Conservation (phyloP, 2,888 invertebrate genomes). For the Temnothorax rugatulus region DNA sequence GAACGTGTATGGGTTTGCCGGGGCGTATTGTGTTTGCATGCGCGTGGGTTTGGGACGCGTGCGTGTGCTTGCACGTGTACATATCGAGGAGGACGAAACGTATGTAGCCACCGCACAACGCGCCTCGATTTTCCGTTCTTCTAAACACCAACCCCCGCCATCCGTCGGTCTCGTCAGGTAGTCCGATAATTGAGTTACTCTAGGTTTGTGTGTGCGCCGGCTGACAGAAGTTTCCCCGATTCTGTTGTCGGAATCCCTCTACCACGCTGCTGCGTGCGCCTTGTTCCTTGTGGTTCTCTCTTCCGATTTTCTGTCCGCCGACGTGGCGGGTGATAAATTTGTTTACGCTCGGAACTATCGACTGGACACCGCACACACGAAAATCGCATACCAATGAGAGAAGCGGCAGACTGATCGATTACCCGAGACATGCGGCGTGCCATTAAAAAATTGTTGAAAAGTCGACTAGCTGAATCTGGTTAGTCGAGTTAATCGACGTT, state of each 20-base stretch:
- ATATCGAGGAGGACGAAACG: conserved; percentile 52
- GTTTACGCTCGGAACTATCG: conserved; percentile 39
- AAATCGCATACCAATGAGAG: conserved; percentile 29
- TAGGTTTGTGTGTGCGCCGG: conserved; percentile 32
- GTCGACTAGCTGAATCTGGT: not conserved
- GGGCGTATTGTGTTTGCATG: not conserved
- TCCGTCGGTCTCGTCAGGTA: conserved; percentile 10
- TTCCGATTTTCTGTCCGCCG: conserved; percentile 14
- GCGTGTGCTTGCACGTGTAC: not conserved
- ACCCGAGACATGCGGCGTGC: not conserved
- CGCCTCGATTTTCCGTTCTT: not conserved
- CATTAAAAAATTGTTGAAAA: conserved; percentile 20
- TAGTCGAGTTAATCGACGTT: not conserved
- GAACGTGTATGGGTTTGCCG: not conserved
- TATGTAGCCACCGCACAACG: not conserved
- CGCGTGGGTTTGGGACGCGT: no score
- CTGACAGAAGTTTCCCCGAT: conserved; percentile 34
- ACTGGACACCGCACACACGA: not conserved
- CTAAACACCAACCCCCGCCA: not conserved
- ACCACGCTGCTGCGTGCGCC: not conserved
- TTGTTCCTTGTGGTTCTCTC: conserved; percentile 21
- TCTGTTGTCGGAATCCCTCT: conserved; percentile 33
- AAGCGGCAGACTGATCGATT: not conserved
- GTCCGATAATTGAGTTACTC: conserved; percentile 63
- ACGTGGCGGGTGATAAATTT: conserved; percentile 42